Evolutionary conservation across 2,888 invertebrate species (phyloP).

Genomic region (Synanthedon vespiformis): DNA sequence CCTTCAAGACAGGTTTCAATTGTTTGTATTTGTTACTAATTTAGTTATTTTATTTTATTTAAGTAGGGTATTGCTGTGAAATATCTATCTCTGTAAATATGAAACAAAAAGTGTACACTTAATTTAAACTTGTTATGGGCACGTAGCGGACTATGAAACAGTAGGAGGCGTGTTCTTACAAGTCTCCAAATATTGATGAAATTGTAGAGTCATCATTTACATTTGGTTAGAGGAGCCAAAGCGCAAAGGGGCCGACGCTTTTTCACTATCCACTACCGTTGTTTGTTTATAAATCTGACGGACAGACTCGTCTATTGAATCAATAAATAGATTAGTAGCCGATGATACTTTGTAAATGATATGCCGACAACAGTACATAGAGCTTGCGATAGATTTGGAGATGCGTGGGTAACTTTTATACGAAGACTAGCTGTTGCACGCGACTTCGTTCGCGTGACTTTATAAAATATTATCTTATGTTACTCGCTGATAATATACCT

Average conservation of each 20-base stretch:
- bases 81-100: too few relatives aligned
- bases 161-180: conserved; percentile 17
- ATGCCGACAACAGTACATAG: conserved; percentile 28
- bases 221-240: conserved; percentile 15
- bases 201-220: conserved; percentile 38
- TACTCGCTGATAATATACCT: too few relatives aligned
- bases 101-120: too few relatives aligned
- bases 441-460: too few relatives aligned
- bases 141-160: background rate
- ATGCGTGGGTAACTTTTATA: conserved; percentile 10
- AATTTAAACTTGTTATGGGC: too few relatives aligned
- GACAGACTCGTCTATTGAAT: conserved; percentile 37
- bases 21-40: too few relatives aligned
- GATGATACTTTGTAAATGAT: conserved; percentile 52
- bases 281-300: conserved; percentile 30
- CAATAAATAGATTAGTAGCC: conserved; percentile 56
- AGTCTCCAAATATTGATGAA: conserved; percentile 9
- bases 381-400: conserved; percentile 14
- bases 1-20: too few relatives aligned
- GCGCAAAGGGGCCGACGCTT: conserved; percentile 9
- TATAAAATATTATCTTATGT: too few relatives aligned
- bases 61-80: too few relatives aligned
- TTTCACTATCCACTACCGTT: conserved; percentile 37
- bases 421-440: too few relatives aligned
- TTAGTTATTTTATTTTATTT: too few relatives aligned